Conservation (phyloP, 2,888 invertebrate genomes). For the Nemotelus pantherinus region DNA sequence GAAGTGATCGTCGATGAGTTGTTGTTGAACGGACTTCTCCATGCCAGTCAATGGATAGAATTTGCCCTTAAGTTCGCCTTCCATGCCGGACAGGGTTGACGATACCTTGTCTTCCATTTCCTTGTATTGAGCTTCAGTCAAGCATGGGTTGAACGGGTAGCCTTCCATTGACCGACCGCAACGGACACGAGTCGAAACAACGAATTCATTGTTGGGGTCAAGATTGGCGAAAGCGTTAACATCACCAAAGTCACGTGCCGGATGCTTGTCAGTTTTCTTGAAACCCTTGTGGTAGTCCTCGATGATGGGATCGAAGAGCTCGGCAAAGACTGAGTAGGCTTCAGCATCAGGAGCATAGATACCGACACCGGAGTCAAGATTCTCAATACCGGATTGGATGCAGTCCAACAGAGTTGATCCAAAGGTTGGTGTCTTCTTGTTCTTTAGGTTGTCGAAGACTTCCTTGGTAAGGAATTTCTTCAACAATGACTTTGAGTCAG, state of each 20-base stretch:
- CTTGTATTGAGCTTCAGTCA: constrained; percentile 96
- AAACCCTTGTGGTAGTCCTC: constrained; percentile 97
- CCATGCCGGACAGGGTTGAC: constrained; percentile 80
- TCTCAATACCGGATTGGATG: constrained; percentile 96
- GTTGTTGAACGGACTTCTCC: constrained; percentile 95
- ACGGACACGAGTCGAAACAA: constrained; percentile 95
- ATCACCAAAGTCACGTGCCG: constrained; percentile 94
- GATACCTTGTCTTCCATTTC: constrained; percentile 95
- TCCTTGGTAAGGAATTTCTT: constrained; percentile 95
- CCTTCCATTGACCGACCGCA: constrained; percentile 95
- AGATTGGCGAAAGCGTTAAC: constrained; percentile 88
- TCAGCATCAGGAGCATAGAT: constrained; percentile 98
- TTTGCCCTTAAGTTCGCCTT: constrained; percentile 91
- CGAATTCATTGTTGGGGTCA: constrained; percentile 89
- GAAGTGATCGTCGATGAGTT: constrained; percentile 98
- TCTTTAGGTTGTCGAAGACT: constrained; percentile 90
- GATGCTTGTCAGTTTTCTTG: constrained; percentile 94
- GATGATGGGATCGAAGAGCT: constrained; percentile 96
- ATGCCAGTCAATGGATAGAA: constrained; percentile 96
- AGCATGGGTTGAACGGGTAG: constrained; percentile 97
- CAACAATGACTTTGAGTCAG: constrained; percentile 94
- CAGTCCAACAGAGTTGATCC: constrained; percentile 93
- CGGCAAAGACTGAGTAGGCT: constrained; percentile 89
- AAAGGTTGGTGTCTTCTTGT: constrained; percentile 88
- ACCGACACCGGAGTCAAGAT: constrained; percentile 95